Evolutionary conservation across 2,113 vertebrate genomes (phyloP).

Genomic region (Dromiciops gliroides): DNA sequence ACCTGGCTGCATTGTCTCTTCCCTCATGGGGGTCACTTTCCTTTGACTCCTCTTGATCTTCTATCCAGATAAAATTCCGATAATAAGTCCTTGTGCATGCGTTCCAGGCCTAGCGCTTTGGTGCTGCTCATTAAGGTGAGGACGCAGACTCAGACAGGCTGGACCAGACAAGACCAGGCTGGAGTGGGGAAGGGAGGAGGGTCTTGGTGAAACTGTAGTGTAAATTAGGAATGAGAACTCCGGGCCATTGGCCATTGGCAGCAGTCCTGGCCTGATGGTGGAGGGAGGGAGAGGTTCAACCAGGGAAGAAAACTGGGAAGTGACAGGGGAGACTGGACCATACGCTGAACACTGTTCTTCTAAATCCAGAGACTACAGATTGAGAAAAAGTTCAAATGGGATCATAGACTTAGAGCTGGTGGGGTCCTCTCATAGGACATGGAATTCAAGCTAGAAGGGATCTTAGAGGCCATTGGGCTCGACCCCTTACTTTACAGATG

Average conservation of each 20-base stretch:
- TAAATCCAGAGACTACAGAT: background rate
- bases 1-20: constrained; percentile 63
- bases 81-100: constrained; percentile 65
- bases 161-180: background rate
- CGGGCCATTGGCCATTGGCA: background rate
- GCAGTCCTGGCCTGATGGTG: background rate
- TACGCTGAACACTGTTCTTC: background rate
- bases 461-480: background rate
- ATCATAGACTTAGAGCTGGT: background rate
- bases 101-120: constrained; percentile 7
- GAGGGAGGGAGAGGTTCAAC: background rate
- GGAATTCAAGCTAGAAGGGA: background rate
- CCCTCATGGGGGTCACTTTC: constrained; percentile 73
- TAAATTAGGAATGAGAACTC: background rate
- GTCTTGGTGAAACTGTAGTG: background rate
- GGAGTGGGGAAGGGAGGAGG: background rate
- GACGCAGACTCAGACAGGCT: constrained; percentile 27
- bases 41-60: constrained; percentile 76
- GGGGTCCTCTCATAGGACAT: background rate
- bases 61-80: constrained; percentile 69
- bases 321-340: background rate
- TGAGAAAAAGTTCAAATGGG: background rate
- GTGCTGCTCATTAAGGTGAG: constrained; percentile 7
- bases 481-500: background rate
- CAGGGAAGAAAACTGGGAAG: background rate